Evolutionary conservation across 2,797 vertebrate genomes (phyloP).

Genomic region (Cossypha dichroa): DNA sequence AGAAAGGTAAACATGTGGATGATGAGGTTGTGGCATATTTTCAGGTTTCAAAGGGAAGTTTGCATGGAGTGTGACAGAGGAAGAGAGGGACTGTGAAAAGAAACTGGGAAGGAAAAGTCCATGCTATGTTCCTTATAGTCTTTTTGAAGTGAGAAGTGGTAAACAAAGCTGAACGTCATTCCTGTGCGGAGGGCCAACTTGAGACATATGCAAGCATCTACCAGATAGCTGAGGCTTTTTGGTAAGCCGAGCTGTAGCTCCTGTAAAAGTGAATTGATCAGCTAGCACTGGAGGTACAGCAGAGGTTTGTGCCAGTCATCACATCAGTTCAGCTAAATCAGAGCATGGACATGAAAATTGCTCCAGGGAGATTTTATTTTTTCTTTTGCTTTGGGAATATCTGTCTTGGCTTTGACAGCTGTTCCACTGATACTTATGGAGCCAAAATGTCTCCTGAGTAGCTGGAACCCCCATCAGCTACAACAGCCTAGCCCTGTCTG

Average conservation of each 20-base stretch:
- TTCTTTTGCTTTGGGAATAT: neutral
- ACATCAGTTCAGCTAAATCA: neutral
- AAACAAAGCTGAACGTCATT: neutral
- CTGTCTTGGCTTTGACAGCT: neutral
- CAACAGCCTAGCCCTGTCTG: neutral
- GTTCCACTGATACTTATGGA: neutral
- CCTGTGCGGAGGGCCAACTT: neutral
- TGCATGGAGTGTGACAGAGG: neutral
- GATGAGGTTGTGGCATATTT: neutral
- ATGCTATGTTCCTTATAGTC: rapidly evolving
- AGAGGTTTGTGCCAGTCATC: neutral
- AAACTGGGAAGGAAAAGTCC: neutral
- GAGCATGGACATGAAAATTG: neutral
- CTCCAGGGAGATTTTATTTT: neutral
- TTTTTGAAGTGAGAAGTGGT: neutral
- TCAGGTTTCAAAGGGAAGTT: neutral
- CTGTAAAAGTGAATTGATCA: neutral
- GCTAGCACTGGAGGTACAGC: neutral
- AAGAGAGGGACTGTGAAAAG: neutral
- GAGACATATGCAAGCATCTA: neutral
- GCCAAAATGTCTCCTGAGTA: neutral
- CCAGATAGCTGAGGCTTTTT: neutral
- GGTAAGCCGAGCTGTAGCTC: neutral
- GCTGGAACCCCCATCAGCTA: neutral
- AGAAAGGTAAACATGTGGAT: neutral